phyloP scores from a whole-genome alignment of 1,140 invertebrate species.

The Sipha flava region DNA sequence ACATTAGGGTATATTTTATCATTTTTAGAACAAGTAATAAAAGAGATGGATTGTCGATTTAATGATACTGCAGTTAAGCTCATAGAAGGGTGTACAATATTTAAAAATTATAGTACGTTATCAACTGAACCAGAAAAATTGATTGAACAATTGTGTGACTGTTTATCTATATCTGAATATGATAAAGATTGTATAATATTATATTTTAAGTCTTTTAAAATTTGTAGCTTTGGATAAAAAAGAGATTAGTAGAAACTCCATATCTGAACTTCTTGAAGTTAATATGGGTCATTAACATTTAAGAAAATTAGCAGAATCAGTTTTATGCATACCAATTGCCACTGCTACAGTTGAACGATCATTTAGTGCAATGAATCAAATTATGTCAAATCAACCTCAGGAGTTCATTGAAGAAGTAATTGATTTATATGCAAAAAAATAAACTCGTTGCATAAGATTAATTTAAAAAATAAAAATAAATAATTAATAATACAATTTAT shows the following conservation, averaged over 20 bases:
- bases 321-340: neutral
- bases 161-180: neutral
- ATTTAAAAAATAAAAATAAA: neutral
- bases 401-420: neutral
- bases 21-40: too few species aligned
- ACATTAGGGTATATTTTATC: too few species aligned
- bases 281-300: neutral
- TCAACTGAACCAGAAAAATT: neutral
- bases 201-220: neutral
- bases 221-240: neutral
- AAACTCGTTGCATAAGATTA: neutral
- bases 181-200: neutral
- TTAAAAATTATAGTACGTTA: neutral
- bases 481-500: neutral
- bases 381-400: neutral
- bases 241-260: neutral
- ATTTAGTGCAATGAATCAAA: neutral
- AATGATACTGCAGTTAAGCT: neutral
- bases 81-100: neutral
- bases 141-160: neutral
- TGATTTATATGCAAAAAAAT: neutral
- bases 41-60: too few species aligned
- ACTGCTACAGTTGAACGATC: neutral
- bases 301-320: neutral
- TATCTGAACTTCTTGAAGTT: neutral